Percentiles rank a stretch among this genome's conserved stretches.
Conservation (phyloP, 2,797 vertebrate genomes). For the Chaetophractus vellerosus region DNA sequence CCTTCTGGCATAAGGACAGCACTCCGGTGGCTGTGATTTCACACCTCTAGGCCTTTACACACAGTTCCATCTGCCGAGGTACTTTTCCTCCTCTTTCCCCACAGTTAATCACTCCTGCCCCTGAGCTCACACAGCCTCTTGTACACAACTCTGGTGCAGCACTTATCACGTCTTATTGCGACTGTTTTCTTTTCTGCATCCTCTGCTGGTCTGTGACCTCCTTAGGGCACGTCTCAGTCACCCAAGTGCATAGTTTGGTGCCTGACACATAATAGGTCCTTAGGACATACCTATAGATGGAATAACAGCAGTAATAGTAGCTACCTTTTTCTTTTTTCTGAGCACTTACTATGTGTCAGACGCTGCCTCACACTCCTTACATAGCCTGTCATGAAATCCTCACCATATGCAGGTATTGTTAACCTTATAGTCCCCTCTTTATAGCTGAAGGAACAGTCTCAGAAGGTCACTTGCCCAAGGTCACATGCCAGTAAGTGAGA, state of each 20-base stretch:
- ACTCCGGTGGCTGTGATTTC: conserved; percentile 35
- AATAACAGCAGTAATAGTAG: neutral
- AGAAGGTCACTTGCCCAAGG: conserved; percentile 38
- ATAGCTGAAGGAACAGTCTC: neutral
- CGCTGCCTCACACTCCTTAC: neutral
- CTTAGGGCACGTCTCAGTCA: neutral
- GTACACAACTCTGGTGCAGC: neutral
- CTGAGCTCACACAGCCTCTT: neutral
- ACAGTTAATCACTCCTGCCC: neutral
- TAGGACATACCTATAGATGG: neutral
- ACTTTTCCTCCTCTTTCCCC: neutral
- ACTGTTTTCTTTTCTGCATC: conserved; percentile 17
- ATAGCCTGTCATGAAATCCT: conserved; percentile 26
- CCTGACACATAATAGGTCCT: neutral
- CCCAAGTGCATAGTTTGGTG: neutral
- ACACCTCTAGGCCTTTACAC: conserved; percentile 31
- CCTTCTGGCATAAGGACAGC: conserved; percentile 22
- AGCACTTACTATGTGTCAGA: neutral
- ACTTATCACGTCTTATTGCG: neutral
- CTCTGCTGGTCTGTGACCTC: conserved; percentile 1
- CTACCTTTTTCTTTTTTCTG: neutral
- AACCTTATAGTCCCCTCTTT: neutral
- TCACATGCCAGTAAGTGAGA: neutral
- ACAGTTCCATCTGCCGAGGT: conserved; percentile 23
- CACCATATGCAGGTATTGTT: neutral